Evolutionary conservation across 2,888 invertebrate genomes (phyloP).

Genomic region (Tetrapedia diversipes): DNA sequence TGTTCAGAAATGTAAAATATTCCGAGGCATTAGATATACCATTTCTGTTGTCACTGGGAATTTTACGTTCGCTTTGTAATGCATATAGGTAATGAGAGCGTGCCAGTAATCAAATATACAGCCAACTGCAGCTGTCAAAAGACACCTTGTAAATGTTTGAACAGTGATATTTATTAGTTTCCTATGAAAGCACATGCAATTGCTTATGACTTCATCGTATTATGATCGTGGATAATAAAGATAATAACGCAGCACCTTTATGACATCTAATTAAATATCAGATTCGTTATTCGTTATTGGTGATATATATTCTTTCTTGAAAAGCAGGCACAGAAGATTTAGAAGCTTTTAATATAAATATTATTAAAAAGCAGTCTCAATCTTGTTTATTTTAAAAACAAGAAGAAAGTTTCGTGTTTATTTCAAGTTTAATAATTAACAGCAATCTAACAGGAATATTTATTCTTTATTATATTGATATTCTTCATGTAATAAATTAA

Average conservation of each 20-base stretch:
- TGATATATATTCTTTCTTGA: no score
- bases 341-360: no score
- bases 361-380: no score
- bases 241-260: no score
- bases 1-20: background rate
- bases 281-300: background rate
- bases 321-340: no score
- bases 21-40: background rate
- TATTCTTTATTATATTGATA: no score
- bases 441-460: no score
- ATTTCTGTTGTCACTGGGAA: background rate
- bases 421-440: no score
- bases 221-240: background rate
- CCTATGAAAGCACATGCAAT: conserved; percentile 15
- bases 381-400: no score
- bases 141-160: conserved; percentile 21
- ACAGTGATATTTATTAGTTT: conserved; percentile 26
- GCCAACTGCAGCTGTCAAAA: conserved; percentile 16
- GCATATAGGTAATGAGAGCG: conserved; percentile 9
- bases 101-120: background rate
- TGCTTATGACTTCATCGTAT: conserved; percentile 29
- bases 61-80: background rate
- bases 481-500: no score
- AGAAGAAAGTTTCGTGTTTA: no score
- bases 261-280: background rate